Evolutionary conservation across 2,888 invertebrate genomes (phyloP), one percentile per base, ranked within the genome.

Genomic region (Archaeoteleia sp.): DNA sequence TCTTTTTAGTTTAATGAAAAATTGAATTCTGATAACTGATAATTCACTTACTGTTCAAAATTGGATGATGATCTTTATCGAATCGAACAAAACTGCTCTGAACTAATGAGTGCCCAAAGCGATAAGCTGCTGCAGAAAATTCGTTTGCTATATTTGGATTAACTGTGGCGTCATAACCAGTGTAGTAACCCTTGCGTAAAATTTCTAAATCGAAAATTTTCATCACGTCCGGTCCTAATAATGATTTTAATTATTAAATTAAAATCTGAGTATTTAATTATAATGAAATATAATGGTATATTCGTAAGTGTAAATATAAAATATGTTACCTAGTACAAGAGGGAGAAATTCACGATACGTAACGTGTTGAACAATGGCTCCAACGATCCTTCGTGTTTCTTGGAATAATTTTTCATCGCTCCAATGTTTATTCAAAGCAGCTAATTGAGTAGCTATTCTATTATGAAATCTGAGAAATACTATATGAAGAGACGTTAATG

Each of bases 41-140:
- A 25, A 12, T 6, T 25, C 13, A 87, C 91, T 89, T 82, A 95
- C 94, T 94, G 71, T 92, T 92, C 37, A 88, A 87, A 57, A 93
- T 85, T 0, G 91, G 89, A 30, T 89, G 87, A 78, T 93, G 93
- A 73, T 90, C 88, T 5, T 88, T 87, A 76, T 94, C 93, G 75
- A 89, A 92, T 66, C 95, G 88, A 68, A 93, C 87, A 81, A 95
- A 92, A 6, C 91, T 90, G 3, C 90, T 89, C 78, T 95, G 94
- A 1, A 96, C 94, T 69, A 96, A 86, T 34, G 95, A 95, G 82
- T 95, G 95, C 0, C 95, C 95, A 82, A 95, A 95, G 13, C 95
- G 88, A 84, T 93, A 95, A 1, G 95, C 95, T 0, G 95, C 94
- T 0, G 94, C 89, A 0, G 92, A 90, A 84, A 95, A 95, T 0